Conservation (phyloP, 1,140 invertebrate species). For the Daktulosphaira vitifoliae region DNA sequence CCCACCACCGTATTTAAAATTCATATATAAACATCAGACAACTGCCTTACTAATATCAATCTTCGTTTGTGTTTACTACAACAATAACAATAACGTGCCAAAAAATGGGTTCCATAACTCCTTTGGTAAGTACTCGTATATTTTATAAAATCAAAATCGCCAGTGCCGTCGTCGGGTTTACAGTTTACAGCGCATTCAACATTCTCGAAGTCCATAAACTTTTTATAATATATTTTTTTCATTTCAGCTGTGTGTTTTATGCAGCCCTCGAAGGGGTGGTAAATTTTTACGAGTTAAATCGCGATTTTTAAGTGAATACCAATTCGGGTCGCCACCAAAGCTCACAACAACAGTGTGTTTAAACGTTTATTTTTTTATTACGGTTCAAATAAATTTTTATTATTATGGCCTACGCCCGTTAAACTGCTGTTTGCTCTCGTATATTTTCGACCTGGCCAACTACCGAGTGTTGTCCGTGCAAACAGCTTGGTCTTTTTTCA, state of each 20-base stretch:
- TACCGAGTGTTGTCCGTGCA: background rate
- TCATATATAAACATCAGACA: slow-evolving; percentile 25
- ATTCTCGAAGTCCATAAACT: background rate
- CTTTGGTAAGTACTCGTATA: slow-evolving; percentile 14
- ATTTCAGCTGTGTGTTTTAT: background rate
- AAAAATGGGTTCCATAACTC: slow-evolving; percentile 22
- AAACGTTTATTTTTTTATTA: slow-evolving; percentile 24
- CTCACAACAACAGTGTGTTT: background rate
- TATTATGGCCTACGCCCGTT: slow-evolving; percentile 9
- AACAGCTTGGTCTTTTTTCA: slow-evolving; percentile 17
- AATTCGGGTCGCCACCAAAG: background rate
- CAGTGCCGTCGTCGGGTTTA: no score
- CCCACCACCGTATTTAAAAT: slow-evolving; percentile 13
- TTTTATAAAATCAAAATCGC: no score
- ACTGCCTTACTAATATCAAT: slow-evolving; percentile 8
- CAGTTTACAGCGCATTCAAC: no score
- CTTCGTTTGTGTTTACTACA: slow-evolving; percentile 9
- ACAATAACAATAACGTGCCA: slow-evolving; percentile 6
- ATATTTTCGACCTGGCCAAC: background rate
- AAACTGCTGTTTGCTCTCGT: slow-evolving; percentile 14
- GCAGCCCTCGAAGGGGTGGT: background rate
- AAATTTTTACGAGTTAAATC: slow-evolving; percentile 3
- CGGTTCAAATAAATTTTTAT: slow-evolving; percentile 28
- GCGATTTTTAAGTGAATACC: slow-evolving; percentile 14
- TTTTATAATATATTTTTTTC: no score